Evolutionary conservation across 2,797 vertebrate species (phyloP).

Genomic region (Spea hammondii): DNA sequence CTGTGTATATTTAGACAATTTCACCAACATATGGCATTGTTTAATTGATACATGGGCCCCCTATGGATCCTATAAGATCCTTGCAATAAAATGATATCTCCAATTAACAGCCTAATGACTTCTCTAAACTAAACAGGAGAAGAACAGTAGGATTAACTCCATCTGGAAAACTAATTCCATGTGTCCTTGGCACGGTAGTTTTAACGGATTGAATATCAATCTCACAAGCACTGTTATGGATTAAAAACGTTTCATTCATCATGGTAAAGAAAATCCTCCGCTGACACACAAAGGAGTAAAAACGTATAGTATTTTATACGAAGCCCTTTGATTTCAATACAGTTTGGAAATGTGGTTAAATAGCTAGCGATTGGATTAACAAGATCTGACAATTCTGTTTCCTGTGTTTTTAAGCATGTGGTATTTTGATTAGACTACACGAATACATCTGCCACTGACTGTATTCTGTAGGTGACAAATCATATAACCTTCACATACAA

Average conservation of each 20-base stretch:
- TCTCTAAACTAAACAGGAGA: conserved; percentile 33
- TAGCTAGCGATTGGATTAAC: background rate
- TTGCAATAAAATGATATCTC: conserved; percentile 43
- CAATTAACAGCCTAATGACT: conserved; percentile 46
- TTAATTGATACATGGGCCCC: conserved; percentile 20
- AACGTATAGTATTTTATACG: conserved; percentile 9
- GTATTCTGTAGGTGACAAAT: background rate
- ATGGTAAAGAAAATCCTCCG: conserved; percentile 1
- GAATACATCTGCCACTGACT: background rate
- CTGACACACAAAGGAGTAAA: background rate
- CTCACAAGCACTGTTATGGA: conserved; percentile 24
- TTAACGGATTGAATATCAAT: conserved; percentile 47
- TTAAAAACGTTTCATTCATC: conserved; percentile 27
- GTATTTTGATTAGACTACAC: background rate
- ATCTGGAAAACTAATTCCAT: conserved; percentile 34
- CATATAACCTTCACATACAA: too few relatives aligned
- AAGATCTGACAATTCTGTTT: background rate
- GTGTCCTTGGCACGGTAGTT: conserved; percentile 31
- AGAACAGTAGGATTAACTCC: conserved; percentile 37
- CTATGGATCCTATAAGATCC: conserved; percentile 20
- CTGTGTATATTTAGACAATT: background rate
- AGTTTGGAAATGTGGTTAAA: conserved; percentile 12
- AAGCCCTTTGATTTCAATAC: background rate
- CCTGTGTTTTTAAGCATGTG: background rate
- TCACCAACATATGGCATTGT: conserved; percentile 29